Evolutionary conservation across 2,113 vertebrate genomes (phyloP).

Genomic region (Cryptomyrus ogoouensis): DNA sequence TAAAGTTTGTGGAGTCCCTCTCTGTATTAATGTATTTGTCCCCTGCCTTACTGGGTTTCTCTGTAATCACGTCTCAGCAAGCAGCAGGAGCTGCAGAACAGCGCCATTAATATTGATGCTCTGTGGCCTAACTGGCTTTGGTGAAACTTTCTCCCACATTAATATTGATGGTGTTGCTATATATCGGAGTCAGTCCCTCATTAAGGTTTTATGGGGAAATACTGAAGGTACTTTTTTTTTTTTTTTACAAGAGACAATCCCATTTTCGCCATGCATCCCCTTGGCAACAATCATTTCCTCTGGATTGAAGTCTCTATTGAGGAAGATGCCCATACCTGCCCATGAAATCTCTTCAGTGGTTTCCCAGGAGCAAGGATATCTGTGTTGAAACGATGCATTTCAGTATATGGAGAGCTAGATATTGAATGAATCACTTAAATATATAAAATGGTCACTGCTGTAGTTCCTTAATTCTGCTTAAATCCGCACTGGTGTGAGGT

Average conservation of each 20-base stretch:
- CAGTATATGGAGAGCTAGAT: background rate
- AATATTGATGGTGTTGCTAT: slow-evolving; percentile 68
- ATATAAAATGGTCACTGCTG: background rate
- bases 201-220: slow-evolving; percentile 62
- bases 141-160: slow-evolving; percentile 62
- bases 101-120: slow-evolving; percentile 67
- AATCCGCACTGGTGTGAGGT: background rate
- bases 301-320: slow-evolving; percentile 33
- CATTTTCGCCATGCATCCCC: slow-evolving; percentile 43
- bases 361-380: slow-evolving; percentile 44
- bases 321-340: background rate
- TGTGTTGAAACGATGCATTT: background rate
- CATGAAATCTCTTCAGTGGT: background rate
- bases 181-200: slow-evolving; percentile 53
- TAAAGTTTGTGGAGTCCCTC: background rate
- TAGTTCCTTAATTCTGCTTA: background rate
- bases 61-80: slow-evolving; percentile 47
- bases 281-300: slow-evolving; percentile 46
- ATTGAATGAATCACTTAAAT: background rate
- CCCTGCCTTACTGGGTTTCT: slow-evolving; percentile 11
- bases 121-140: slow-evolving; percentile 56
- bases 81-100: slow-evolving; percentile 46
- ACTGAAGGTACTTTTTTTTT: slow-evolving; percentile 27
- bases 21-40: background rate
- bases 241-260: slow-evolving; percentile 30